A percentile compares a stretch with the other conserved stretches of the same genome.
These are phyloP conservation scores for Chalcis sispes DNA, from an alignment of 2,888 invertebrate species.

Conservation along the genomic window DNA sequence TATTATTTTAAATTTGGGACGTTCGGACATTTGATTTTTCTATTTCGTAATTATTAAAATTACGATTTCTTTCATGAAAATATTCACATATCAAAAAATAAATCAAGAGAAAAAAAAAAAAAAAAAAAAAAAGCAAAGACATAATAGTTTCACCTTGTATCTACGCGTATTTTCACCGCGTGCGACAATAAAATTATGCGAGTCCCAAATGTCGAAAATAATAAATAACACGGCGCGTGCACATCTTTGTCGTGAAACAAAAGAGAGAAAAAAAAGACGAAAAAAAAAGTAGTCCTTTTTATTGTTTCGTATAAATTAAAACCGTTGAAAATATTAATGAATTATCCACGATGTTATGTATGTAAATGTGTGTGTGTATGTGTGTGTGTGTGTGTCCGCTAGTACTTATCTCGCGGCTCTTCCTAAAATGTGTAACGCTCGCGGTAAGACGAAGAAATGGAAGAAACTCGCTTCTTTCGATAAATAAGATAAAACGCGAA, in stretches of 20 bases:
- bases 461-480: no score
- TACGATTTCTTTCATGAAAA: neutral
- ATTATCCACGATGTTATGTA: no score
- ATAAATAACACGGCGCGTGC: neutral
- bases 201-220: slow-evolving; percentile 22
- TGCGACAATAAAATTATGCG: slow-evolving; percentile 16
- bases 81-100: no score
- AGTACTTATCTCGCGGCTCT: no score
- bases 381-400: no score
- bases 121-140: neutral
- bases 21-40: no score
- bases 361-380: no score
- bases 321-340: slow-evolving; percentile 20
- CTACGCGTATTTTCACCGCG: neutral
- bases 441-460: no score
- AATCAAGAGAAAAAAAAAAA: neutral
- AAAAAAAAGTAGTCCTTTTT: neutral
- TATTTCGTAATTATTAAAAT: neutral
- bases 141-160: neutral
- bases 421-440: no score
- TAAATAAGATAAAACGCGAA: no score
- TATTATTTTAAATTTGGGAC: no score
- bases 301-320: slow-evolving; percentile 1
- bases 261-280: neutral
- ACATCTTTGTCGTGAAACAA: neutral